phyloP scores from a whole-genome alignment of 2,113 vertebrate species.

The Gavia stellata region DNA sequence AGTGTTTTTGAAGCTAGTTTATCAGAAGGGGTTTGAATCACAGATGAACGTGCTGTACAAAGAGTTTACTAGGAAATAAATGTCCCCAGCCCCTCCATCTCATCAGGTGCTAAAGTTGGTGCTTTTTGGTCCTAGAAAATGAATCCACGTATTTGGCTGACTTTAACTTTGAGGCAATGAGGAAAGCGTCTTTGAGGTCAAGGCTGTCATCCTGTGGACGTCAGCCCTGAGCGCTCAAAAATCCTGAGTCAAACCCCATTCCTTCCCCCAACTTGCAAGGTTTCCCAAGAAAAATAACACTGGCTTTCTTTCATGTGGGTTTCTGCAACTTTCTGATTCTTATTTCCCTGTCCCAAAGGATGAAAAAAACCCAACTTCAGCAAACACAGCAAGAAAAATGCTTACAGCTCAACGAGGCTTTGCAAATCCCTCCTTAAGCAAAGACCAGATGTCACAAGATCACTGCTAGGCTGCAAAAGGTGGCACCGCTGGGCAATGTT shows the following conservation, averaged over 20 bases:
- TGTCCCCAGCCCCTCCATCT: background rate
- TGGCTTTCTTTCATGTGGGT: slow-evolving; percentile 21
- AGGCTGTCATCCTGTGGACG: background rate
- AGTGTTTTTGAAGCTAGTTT: slow-evolving; percentile 13
- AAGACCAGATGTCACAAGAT: slow-evolving; percentile 6
- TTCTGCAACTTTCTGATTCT: background rate
- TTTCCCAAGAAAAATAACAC: slow-evolving; percentile 24
- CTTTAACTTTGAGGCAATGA: background rate
- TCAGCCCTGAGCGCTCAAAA: background rate
- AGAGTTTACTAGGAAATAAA: background rate
- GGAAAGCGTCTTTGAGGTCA: background rate
- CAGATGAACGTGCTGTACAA: background rate
- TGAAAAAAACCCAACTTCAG: background rate
- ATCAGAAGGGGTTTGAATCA: slow-evolving; percentile 21
- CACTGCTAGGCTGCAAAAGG: background rate
- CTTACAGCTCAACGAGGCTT: background rate
- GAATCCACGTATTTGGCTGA: background rate
- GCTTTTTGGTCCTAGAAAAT: background rate
- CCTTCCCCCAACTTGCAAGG: background rate
- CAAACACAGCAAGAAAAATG: slow-evolving; percentile 34
- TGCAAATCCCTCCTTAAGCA: background rate
- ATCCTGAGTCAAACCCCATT: background rate
- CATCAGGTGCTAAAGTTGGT: background rate
- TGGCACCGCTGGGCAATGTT: accelerated
- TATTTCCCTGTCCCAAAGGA: background rate